phyloP scores from a whole-genome alignment of 2,113 vertebrate genomes.

The Apteryx owenii region DNA sequence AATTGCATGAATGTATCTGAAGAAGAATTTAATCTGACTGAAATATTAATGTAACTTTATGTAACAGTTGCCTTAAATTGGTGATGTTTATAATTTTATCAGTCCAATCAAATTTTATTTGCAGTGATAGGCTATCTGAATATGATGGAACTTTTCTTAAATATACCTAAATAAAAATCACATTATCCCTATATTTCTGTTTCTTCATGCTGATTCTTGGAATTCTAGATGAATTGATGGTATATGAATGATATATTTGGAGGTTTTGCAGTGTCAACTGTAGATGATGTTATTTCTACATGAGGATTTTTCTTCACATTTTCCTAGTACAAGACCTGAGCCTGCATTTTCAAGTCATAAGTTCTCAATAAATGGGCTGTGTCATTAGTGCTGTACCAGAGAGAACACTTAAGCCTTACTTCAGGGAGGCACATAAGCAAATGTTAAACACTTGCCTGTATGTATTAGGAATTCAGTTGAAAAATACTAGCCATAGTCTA shows the following conservation, averaged over 20 bases:
- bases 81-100: conserved; percentile 42
- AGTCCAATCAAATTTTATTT: conserved; percentile 20
- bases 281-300: neutral
- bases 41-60: conserved; percentile 35
- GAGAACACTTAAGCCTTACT: neutral
- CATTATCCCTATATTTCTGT: neutral
- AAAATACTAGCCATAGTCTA: neutral
- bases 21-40: conserved; percentile 10
- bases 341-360: neutral
- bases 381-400: neutral
- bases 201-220: conserved; percentile 5
- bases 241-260: neutral
- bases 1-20: conserved; percentile 12
- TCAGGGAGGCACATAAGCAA: neutral
- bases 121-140: conserved; percentile 1
- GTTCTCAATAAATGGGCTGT: neutral
- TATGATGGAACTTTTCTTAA: conserved; percentile 41
- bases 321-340: neutral
- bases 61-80: conserved; percentile 55
- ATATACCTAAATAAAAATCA: conserved; percentile 67
- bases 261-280: neutral
- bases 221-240: neutral
- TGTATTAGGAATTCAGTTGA: neutral
- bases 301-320: neutral
- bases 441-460: neutral